Base-by-base conservation (phyloP, 53 echinoderm and acorn worm genomes). In the Luidia sarsii region DNA sequence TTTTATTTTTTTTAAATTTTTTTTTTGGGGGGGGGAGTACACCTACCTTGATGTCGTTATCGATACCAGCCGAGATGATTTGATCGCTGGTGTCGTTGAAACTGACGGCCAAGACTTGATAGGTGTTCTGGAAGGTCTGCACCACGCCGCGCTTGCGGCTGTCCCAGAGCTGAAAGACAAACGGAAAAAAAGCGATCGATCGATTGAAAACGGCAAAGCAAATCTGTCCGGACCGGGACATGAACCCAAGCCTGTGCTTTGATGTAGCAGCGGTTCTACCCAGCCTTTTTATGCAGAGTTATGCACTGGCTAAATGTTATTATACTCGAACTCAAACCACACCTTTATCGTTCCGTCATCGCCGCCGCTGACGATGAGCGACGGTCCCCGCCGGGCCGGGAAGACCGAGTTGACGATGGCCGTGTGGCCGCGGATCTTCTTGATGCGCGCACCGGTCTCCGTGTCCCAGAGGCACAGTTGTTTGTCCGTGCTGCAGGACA, bases 41-140 rank as follows among this genome's bases (percentile, higher is more conserved):
- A n/a, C 83, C 28, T 61, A 94, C 99, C 87, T 99, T 99, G 50
- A 99, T 84, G 49, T 89, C 89, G 48, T 94, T 94, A 56, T 99
- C 99, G n/a, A 99, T 99, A 7, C 99, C 99, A 13, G 93, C 93
- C n/a, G 99, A 86, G 77, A 99, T 86, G 39, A 99, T 87, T 66
- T 99, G 99, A 50, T 99, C 99, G 38, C 91, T 94, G 32, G 99
- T 94, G 57, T 99, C 99, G 52, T 94, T 99, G 84, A 99, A 99
- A 23, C 81, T 68, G 18, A 94, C 99, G 1, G 94, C 81, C 48
- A 93, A 41, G 20, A 99, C 99, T 33, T 99, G 97, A 87, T 99
- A 99, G 2, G 99, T 99, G 25, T 94, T 99, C 85, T 94, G 99
- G 79, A 94, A 94, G 16, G 93, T 87, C 73, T 94, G 91, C 2